phyloP scores from a whole-genome alignment of 2,113 vertebrate species.

The Dipodomys stephensi region DNA sequence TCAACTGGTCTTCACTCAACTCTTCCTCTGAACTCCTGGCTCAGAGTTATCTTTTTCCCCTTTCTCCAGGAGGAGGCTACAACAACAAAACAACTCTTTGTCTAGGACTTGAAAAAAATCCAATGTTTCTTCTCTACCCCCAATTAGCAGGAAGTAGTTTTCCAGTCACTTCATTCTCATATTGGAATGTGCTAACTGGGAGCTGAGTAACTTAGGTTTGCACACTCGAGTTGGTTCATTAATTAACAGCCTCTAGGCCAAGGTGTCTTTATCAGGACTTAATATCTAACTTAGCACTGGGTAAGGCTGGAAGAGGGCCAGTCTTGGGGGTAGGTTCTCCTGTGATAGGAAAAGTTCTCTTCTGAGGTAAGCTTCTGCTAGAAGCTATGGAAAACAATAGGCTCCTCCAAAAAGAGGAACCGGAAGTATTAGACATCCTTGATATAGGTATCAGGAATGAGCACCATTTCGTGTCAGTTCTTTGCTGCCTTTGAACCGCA shows the following conservation, averaged over 20 bases:
- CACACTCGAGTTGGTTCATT: constrained; percentile 65
- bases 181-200: constrained; percentile 63
- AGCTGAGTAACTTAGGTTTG: constrained; percentile 58
- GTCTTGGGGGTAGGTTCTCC: neutral
- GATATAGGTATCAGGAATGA: neutral
- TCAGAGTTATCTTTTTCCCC: neutral
- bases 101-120: constrained; percentile 57
- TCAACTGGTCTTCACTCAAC: neutral
- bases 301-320: constrained; percentile 6
- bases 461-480: too few relatives aligned
- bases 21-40: neutral
- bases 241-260: constrained; percentile 70
- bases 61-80: neutral
- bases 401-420: neutral
- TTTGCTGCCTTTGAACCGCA: too few relatives aligned
- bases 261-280: constrained; percentile 67
- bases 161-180: constrained; percentile 73
- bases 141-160: constrained; percentile 78
- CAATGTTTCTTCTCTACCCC: constrained; percentile 30
- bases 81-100: constrained; percentile 74
- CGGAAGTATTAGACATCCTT: neutral
- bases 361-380: neutral
- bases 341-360: neutral
- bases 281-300: constrained; percentile 72
- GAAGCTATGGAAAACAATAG: neutral